Evolutionary conservation across 2,888 invertebrate genomes (phyloP), one percentile per base, ranked within the genome.

Genomic region (Chloroclysta siterata): DNA sequence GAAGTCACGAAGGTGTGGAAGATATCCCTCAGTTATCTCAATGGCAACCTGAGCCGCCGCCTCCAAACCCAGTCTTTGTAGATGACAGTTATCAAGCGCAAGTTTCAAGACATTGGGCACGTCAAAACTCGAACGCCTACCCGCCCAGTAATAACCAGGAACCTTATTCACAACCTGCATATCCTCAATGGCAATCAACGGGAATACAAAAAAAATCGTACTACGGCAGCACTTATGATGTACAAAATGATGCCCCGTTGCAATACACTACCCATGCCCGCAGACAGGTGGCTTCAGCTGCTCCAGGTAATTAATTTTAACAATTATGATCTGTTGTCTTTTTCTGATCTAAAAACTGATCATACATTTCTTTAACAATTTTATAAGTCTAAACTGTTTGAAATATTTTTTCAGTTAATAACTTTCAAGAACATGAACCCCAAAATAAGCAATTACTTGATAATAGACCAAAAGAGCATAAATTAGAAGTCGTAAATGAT

Each of bases 31-130:
- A 60, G 46, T 13, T 17, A 41, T 13, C 52, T 0, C 11, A n/a
- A 0, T 39, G 39, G 53, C 33, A 17, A 52, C n/a, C 52, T 14
- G 17, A 33, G 33, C 17, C 58, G 14, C 44, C 41, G 14, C 51
- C 42, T 39, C 11, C 46, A 17, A 51, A 28, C n/a, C 44, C 29
- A 6, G 39, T 11, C 17, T 61, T 17, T 17, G 6, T 39, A 33
- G 2, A 28, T 17, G 29, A 53, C 0, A 39, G 22, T 7, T 48
- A 44, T 28, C 42, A 42, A 5, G 56, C 56, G n/a, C 64, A 53
- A 50, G 44, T 42, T 36, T n/a, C 47, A 11, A 56, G 48, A 46
- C 56, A 52, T 28, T 60, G 56, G 60, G 11, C 33, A 15, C 29
- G 17, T 42, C 60, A 14, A 11, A 53, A 64, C 22, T 15, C 47